These are phyloP conservation scores for Hydrophis major DNA, from an alignment of 2,797 vertebrate species.

Conservation along the genomic window DNA sequence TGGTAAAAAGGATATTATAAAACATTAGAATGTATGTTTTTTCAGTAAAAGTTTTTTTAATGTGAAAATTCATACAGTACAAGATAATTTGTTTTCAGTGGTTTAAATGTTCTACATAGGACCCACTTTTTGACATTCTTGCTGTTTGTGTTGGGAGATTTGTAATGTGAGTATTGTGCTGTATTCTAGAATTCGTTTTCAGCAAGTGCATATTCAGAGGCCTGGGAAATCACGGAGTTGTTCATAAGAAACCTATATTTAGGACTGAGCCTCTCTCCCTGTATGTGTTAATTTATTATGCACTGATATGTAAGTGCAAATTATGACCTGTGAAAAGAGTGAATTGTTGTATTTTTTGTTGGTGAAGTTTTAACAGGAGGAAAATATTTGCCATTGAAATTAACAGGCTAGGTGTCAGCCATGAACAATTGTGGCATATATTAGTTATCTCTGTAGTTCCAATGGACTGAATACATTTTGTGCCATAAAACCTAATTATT, in stretches of 20 bases:
- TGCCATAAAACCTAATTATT: background rate
- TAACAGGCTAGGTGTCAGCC: background rate
- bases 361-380: background rate
- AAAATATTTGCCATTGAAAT: background rate
- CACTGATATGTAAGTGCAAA: background rate
- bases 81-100: background rate
- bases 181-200: constrained; percentile 41
- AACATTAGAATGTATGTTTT: background rate
- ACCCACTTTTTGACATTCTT: background rate
- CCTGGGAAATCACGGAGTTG: constrained; percentile 23
- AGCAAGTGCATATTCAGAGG: background rate
- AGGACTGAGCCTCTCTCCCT: background rate
- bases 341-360: background rate
- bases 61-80: background rate
- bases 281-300: background rate
- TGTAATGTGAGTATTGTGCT: constrained; percentile 28
- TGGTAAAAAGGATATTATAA: background rate
- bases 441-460: background rate
- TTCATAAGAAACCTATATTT: background rate
- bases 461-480: background rate
- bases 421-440: background rate
- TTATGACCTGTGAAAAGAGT: background rate
- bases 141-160: background rate
- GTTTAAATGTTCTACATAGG: background rate
- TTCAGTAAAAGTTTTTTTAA: background rate